Base-by-base conservation (phyloP, 2,113 vertebrate genomes). In the Aythya baeri region DNA sequence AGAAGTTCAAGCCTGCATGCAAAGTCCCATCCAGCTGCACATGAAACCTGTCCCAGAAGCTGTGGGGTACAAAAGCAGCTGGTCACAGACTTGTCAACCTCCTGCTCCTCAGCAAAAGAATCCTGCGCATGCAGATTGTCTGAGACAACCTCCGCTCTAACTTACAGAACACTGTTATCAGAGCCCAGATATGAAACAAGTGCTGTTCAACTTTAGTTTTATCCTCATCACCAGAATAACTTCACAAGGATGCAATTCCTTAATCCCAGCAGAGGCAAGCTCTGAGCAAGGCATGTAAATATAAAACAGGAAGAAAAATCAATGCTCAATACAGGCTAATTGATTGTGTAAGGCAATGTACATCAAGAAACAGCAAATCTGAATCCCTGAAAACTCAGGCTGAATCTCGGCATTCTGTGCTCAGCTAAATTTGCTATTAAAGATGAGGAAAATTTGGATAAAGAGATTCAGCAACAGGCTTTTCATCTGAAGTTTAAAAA, bases 401-500 rank as follows among this genome's bases (percentile, higher is more conserved):
- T 83, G 83, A 67, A 59, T 31, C 43, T 78, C 75, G 74, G 50
- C 46, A 71, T 66, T 49, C 65, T 68, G 54, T 83, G 50, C 68
- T 91, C 79, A n/a, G 72, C 25, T 90, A 77, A 82, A 43, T 32
- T 46, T 59, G 58, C 41, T 68, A 73, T 8, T 82, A 50, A 91
- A 7, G 7, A 36, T 68, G 32, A 52, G 29, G 32, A 36, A 93
- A 89, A 86, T 49, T 44, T 62, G 44, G 83, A 62, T 36, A 85
- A 67, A 71, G 84, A 87, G 41, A 86, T 77, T 75, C 4, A 6
- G 77, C 73, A 91, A 49, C 70, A 63, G 27, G 18, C 52, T 88
- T 93, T 52, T 91, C 80, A 94, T 88, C 44, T 73, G 38, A 54
- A 74, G 55, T 76, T 89, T 71, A 77, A 63, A 94, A 77, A 23